Percentiles rank a stretch among this genome's conserved stretches.
phyloP scores from a whole-genome alignment of 2,113 vertebrate genomes.

The Rhinolophus ferrumequinum region DNA sequence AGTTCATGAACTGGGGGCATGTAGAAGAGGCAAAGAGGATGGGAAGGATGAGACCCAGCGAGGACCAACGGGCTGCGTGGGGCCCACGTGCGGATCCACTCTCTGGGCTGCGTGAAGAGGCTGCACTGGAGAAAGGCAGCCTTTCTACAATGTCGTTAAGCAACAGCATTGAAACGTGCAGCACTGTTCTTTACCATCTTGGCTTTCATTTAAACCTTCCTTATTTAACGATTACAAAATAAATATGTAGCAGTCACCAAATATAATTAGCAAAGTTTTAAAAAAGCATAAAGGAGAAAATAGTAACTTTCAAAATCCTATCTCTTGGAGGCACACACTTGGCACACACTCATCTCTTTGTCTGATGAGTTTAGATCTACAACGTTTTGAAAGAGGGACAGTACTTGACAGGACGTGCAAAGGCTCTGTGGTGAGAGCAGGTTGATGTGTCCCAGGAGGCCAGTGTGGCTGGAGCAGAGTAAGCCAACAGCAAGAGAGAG shows the following conservation, averaged over 20 bases:
- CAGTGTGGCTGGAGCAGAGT: not conserved
- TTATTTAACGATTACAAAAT: not conserved
- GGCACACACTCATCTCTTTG: not conserved
- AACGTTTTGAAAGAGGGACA: not conserved
- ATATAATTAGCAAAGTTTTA: not conserved
- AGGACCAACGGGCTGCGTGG: fast-evolving
- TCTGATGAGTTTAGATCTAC: not conserved
- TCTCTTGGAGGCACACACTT: not conserved
- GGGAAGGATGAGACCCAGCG: not conserved
- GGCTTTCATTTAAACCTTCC: not conserved
- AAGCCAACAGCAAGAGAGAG: not conserved
- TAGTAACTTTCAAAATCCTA: not conserved
- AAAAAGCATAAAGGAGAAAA: not conserved
- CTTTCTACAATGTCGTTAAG: not conserved
- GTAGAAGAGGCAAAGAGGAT: not conserved
- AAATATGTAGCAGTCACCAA: not conserved
- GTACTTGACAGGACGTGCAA: not conserved
- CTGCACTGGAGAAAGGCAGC: not conserved
- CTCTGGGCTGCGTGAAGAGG: not conserved
- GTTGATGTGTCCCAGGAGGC: not conserved
- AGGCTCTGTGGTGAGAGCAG: not conserved
- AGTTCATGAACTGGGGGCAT: not conserved
- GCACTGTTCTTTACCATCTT: not conserved
- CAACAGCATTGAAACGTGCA: not conserved
- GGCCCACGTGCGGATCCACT: fast-evolving